A percentile compares a stretch with the other conserved stretches of the same genome.
Evolutionary conservation across 2,113 vertebrate species (phyloP).

Genomic region (Lophura nycthemera): DNA sequence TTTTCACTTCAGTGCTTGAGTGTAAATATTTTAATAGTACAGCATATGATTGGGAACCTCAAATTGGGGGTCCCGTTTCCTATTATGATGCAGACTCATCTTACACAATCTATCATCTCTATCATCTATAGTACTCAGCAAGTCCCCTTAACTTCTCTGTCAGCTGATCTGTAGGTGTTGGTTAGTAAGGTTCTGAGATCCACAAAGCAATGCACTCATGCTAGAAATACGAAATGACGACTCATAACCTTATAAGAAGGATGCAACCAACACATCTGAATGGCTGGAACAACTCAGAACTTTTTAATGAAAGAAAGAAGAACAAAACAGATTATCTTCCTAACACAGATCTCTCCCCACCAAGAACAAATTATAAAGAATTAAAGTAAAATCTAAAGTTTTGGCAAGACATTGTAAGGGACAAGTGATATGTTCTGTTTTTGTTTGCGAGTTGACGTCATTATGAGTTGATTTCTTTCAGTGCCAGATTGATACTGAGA

Average conservation of each 20-base stretch:
- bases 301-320: not conserved
- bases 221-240: not conserved
- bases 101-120: not conserved
- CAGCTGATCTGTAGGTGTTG: not conserved
- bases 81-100: accelerated
- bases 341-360: not conserved
- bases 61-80: not conserved
- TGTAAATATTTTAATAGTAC: not conserved
- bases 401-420: not conserved
- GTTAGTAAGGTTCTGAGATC: not conserved
- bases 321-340: not conserved
- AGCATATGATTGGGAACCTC: accelerated
- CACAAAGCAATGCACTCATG: accelerated
- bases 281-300: not conserved
- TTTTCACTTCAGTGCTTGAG: not conserved
- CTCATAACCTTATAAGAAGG: not conserved
- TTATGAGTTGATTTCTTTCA: not conserved
- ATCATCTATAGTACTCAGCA: not conserved
- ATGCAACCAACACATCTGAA: not conserved
- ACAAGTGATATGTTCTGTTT: accelerated
- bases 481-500: not conserved
- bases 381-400: not conserved
- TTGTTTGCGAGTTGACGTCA: not conserved
- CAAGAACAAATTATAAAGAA: not conserved
- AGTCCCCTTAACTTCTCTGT: not conserved